phyloP scores from a whole-genome alignment of 2,113 vertebrate genomes.

The Microtus richardsoni region DNA sequence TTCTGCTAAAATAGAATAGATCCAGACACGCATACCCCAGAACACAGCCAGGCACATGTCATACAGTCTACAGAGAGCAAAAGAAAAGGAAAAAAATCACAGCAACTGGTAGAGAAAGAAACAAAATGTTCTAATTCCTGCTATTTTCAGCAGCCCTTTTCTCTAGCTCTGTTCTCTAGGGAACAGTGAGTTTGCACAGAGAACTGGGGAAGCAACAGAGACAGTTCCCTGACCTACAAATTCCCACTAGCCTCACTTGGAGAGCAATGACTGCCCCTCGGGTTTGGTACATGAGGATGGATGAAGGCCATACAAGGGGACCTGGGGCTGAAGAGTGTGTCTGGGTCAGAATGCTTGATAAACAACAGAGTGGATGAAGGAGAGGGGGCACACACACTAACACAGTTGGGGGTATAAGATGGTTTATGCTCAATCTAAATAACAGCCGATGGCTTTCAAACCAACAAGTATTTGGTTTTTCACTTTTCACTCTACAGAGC shows the following conservation, averaged over 20 bases:
- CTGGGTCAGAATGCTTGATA: neutral
- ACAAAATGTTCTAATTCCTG: neutral
- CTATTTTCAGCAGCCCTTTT: neutral
- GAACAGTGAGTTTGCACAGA: neutral
- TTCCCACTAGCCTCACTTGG: too few species aligned
- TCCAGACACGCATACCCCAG: accelerated
- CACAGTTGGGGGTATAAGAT: accelerated
- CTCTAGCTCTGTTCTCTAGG: neutral
- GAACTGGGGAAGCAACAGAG: too few species aligned
- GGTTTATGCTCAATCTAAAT: neutral
- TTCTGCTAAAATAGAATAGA: neutral
- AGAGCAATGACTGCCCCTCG: too few species aligned
- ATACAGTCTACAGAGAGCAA: neutral
- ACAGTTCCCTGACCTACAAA: neutral
- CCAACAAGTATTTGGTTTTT: neutral
- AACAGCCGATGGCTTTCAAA: neutral
- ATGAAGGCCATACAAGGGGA: too few species aligned
- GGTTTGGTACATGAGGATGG: neutral
- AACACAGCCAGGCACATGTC: neutral
- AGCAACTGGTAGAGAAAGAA: neutral
- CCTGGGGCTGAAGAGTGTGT: accelerated
- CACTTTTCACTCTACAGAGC: neutral
- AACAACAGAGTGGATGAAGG: neutral
- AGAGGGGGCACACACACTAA: neutral
- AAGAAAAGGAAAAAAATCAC: neutral